phyloP scores from a whole-genome alignment of 2,113 vertebrate species.

The Malurus alboscapulatus region DNA sequence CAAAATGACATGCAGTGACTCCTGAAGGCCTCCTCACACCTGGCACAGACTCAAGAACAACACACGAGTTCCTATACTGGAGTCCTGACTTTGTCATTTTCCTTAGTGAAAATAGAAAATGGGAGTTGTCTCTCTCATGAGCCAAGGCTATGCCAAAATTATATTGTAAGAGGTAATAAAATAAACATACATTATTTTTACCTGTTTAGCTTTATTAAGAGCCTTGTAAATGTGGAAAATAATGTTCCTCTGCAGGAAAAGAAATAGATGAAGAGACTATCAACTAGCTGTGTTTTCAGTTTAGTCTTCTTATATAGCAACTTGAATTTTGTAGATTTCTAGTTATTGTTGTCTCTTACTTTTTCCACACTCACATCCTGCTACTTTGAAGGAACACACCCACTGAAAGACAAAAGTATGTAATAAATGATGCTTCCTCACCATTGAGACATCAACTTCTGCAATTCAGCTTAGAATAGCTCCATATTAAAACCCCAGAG shows the following conservation, averaged over 20 bases:
- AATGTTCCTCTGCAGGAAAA: neutral
- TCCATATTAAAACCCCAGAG: neutral
- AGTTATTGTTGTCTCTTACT: neutral
- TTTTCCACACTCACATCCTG: neutral
- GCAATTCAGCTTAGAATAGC: neutral
- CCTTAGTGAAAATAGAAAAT: slow-evolving; percentile 43
- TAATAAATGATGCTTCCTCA: neutral
- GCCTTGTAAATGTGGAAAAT: neutral
- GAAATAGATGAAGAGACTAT: neutral
- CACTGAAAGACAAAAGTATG: neutral
- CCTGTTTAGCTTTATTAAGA: neutral
- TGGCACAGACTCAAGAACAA: slow-evolving; percentile 49
- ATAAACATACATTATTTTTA: neutral
- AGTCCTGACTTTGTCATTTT: slow-evolving; percentile 58
- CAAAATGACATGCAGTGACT: slow-evolving; percentile 4
- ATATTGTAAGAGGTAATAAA: neutral
- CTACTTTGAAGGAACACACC: neutral
- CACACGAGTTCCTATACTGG: slow-evolving; percentile 40
- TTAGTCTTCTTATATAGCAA: neutral
- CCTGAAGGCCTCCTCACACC: neutral
- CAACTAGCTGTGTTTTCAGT: neutral
- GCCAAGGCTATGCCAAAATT: neutral
- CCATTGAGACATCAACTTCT: neutral
- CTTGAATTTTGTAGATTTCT: neutral
- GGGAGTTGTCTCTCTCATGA: slow-evolving; percentile 22